These are phyloP conservation scores for Thymallus thymallus DNA, from an alignment of 2,113 vertebrate species.

Conservation along the genomic window DNA sequence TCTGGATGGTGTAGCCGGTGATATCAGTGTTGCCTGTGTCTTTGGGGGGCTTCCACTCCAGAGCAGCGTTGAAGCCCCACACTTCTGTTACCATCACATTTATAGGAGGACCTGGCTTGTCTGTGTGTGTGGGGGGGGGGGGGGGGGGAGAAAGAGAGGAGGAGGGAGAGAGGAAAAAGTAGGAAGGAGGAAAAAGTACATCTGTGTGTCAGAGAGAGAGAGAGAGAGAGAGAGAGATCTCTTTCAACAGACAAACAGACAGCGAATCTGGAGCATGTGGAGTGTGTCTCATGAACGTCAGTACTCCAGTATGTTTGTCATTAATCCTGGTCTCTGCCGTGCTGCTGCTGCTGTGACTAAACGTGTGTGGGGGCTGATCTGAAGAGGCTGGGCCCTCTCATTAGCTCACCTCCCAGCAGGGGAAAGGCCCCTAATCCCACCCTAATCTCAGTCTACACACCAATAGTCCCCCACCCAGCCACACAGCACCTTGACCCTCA, in stretches of 20 bases:
- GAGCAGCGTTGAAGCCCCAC: constrained; percentile 86
- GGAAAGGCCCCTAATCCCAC: constrained; percentile 59
- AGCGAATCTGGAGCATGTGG: not conserved
- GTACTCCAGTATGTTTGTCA: constrained; percentile 38
- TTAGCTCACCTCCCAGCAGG: constrained; percentile 61
- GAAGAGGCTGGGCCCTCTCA: constrained; percentile 51
- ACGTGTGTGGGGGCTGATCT: constrained; percentile 36
- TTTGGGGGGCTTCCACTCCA: constrained; percentile 87
- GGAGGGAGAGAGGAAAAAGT: not conserved
- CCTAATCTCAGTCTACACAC: constrained; percentile 57
- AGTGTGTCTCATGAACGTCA: not conserved
- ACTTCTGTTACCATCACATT: constrained; percentile 80
- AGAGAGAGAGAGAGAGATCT: not conserved
- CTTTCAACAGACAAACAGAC: not conserved
- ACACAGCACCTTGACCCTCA: constrained; percentile 38
- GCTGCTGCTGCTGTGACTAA: constrained; percentile 41
- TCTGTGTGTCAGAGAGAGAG: not conserved
- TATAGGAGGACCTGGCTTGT: constrained; percentile 80
- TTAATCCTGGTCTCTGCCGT: constrained; percentile 50
- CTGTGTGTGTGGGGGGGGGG: constrained; percentile 56
- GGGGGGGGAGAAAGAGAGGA: not conserved
- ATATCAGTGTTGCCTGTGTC: constrained; percentile 86
- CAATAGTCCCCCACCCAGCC: constrained; percentile 59
- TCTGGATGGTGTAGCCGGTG: constrained; percentile 83
- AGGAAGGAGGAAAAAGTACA: not conserved